Conservation (phyloP, 1,140 invertebrate species). For the Bombus fervidus region DNA sequence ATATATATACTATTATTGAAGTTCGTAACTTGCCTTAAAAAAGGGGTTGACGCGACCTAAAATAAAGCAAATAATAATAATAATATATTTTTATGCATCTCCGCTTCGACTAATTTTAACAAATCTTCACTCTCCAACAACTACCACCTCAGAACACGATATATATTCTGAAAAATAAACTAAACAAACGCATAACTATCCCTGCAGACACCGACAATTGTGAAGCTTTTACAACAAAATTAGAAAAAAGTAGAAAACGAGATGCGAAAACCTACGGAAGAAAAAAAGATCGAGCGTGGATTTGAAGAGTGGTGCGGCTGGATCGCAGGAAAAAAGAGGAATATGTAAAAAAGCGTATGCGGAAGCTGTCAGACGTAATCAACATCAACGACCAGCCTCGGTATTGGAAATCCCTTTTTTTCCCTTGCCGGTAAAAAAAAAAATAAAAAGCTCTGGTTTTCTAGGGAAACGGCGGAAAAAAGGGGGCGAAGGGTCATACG, state of each 20-base stretch:
- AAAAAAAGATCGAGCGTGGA: constrained; percentile 6
- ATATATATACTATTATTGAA: too few species aligned
- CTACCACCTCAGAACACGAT: neutral
- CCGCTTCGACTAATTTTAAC: too few species aligned
- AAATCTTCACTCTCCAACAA: neutral
- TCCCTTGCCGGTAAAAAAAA: neutral
- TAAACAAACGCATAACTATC: too few species aligned
- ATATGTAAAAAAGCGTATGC: constrained; percentile 48
- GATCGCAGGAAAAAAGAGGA: constrained; percentile 41
- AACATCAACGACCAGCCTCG: constrained; percentile 51
- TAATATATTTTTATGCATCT: too few species aligned
- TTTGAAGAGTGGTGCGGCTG: constrained; percentile 26
- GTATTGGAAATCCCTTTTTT: constrained; percentile 31
- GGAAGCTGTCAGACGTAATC: constrained; percentile 73
- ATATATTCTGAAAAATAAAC: neutral
- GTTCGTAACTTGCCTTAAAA: too few species aligned
- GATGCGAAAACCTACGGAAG: neutral
- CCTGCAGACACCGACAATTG: neutral
- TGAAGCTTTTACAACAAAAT: neutral
- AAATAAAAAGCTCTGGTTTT: constrained; percentile 51
- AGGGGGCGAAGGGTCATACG: constrained; percentile 34
- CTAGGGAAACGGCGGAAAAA: constrained; percentile 47
- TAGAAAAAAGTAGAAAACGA: neutral
- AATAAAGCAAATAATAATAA: too few species aligned
- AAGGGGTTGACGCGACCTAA: too few species aligned